These are phyloP conservation scores for Ceryle rudis DNA, from an alignment of 2,797 vertebrate species.

Conservation along the genomic window DNA sequence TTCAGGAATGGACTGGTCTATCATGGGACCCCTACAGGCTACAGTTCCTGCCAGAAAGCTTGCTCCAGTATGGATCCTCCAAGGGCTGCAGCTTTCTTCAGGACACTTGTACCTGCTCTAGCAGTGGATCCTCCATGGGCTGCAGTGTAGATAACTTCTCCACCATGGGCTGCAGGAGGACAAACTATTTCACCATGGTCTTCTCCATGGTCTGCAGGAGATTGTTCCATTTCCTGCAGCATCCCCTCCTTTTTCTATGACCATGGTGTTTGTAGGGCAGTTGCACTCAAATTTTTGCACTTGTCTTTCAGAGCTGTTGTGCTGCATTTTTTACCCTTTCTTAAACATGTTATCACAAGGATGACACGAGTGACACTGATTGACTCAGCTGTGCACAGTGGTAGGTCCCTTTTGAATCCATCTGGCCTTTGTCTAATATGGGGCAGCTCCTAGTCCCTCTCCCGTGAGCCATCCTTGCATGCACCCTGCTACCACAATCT, in stretches of 20 bases:
- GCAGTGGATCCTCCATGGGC: not conserved
- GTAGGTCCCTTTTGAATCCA: fast-evolving
- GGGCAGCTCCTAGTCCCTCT: not conserved
- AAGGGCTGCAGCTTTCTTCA: not conserved
- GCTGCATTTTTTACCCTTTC: not conserved
- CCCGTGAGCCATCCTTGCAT: not conserved
- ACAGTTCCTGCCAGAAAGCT: not conserved
- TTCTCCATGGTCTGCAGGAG: not conserved
- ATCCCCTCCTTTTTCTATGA: not conserved
- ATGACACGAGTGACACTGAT: fast-evolving
- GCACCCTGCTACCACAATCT: not conserved
- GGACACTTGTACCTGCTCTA: not conserved
- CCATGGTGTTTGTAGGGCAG: not conserved
- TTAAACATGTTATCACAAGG: not conserved
- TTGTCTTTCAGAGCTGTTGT: fast-evolving
- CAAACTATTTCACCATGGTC: not conserved
- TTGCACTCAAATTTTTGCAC: not conserved
- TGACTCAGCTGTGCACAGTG: not conserved
- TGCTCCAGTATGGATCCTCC: fast-evolving
- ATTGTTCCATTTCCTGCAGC: not conserved
- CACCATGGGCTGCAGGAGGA: fast-evolving
- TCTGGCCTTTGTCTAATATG: not conserved
- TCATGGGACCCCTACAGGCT: fast-evolving
- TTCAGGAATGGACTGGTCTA: not conserved
- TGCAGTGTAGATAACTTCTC: not conserved